phyloP scores from a whole-genome alignment of 2,888 invertebrate genomes.

The Galeruca laticollis region DNA sequence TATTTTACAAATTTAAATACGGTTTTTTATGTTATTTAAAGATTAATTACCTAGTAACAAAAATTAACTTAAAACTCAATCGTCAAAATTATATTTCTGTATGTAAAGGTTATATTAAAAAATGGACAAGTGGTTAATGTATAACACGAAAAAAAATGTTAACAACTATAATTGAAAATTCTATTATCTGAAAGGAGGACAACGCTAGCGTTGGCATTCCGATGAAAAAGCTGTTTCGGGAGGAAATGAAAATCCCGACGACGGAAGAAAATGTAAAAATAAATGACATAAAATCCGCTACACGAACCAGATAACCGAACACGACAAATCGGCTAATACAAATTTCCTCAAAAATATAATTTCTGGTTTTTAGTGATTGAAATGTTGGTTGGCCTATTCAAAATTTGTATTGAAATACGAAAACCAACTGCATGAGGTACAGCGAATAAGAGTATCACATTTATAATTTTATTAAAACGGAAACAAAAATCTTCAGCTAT shows the following conservation, averaged over 20 bases:
- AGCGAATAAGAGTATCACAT: neutral
- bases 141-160: constrained; percentile 25
- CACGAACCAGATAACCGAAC: constrained; percentile 54
- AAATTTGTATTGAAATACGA: neutral
- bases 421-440: neutral
- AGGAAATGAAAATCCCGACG: constrained; percentile 57
- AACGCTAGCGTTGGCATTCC: constrained; percentile 26
- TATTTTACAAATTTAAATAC: no score
- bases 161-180: constrained; percentile 50
- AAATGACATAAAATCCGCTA: constrained; percentile 54
- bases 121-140: constrained; percentile 19
- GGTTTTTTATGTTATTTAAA: no score
- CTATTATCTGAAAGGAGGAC: constrained; percentile 46
- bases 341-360: constrained; percentile 60
- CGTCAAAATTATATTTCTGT: constrained; percentile 20
- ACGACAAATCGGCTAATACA: constrained; percentile 61
- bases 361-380: constrained; percentile 43
- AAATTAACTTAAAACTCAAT: neutral
- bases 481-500: no score
- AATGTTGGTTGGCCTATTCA: neutral
- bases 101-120: constrained; percentile 18
- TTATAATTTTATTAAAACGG: no score
- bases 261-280: constrained; percentile 60
- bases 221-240: constrained; percentile 52
- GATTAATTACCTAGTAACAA: no score